A percentile compares a stretch with the other conserved stretches of the same genome.
These are phyloP conservation scores for Arenaria interpres DNA, from an alignment of 2,113 vertebrate genomes.

Conservation along the genomic window DNA sequence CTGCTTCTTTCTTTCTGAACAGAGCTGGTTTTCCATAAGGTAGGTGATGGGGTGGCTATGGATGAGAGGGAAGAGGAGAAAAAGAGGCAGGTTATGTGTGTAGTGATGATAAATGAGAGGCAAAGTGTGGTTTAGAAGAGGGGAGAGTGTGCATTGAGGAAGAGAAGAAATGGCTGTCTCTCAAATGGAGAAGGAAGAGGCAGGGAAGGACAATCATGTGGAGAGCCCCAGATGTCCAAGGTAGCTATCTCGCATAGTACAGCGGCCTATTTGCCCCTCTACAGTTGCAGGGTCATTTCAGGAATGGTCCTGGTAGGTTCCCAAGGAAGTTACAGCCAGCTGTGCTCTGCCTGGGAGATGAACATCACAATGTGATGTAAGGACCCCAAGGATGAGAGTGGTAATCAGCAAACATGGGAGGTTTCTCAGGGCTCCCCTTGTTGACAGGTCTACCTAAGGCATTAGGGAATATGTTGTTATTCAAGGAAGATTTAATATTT, in stretches of 20 bases:
- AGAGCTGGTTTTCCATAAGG: not conserved
- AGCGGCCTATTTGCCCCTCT: not conserved
- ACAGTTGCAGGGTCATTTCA: not conserved
- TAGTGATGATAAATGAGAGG: not conserved
- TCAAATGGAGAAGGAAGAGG: not conserved
- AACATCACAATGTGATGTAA: not conserved
- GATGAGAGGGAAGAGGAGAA: not conserved
- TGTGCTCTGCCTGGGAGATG: not conserved
- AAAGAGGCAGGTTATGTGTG: not conserved
- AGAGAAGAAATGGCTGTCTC: not conserved
- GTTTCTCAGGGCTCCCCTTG: not conserved
- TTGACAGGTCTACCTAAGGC: conserved; percentile 20
- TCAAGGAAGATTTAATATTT: not conserved
- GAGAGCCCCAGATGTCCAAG: not conserved
- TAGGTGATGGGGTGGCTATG: fast-evolving
- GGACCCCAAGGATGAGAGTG: not conserved
- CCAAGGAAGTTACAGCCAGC: not conserved
- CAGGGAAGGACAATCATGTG: not conserved
- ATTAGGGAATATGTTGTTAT: not conserved
- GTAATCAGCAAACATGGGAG: not conserved
- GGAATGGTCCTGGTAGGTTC: not conserved
- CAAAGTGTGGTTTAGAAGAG: not conserved
- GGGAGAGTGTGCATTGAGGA: fast-evolving
- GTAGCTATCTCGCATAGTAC: not conserved
- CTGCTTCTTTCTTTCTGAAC: not conserved